Evolutionary conservation across 1,140 invertebrate genomes (phyloP).

Genomic region (Hylyphantes graminicola): DNA sequence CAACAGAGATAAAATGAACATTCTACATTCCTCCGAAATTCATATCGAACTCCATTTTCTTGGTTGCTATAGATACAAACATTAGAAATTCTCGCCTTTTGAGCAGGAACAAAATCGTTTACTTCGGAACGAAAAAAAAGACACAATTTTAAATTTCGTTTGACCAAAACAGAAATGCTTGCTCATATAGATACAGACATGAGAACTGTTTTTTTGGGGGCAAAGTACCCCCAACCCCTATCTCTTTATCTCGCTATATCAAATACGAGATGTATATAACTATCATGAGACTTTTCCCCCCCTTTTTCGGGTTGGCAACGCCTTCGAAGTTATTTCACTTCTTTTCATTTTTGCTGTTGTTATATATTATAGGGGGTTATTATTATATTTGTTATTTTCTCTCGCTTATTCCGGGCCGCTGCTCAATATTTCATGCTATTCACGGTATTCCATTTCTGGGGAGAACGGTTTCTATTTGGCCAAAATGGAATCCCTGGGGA

Average conservation of each 20-base stretch:
- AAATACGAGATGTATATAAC: constrained; percentile 55
- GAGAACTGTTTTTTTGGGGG: not conserved
- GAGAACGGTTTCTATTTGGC: constrained; percentile 54
- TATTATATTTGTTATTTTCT: constrained; percentile 53
- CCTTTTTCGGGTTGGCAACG: constrained; percentile 13
- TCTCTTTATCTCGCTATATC: constrained; percentile 46
- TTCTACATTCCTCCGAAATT: constrained; percentile 41
- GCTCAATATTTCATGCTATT: constrained; percentile 59
- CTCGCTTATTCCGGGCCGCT: constrained; percentile 45
- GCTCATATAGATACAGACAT: not conserved
- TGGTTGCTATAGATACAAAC: constrained; percentile 4
- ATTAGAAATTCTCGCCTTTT: constrained; percentile 46
- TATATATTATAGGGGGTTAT: constrained; percentile 54
- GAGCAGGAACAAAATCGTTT: constrained; percentile 28
- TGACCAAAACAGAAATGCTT: constrained; percentile 47
- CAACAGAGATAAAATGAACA: constrained; percentile 4
- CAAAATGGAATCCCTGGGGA: constrained; percentile 34
- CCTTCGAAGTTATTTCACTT: constrained; percentile 43
- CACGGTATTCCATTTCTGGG: constrained; percentile 55
- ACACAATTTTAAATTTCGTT: constrained; percentile 57
- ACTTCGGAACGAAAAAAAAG: not conserved
- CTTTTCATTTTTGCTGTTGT: not conserved
- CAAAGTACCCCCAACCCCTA: constrained; percentile 9
- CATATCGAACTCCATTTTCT: constrained; percentile 5
- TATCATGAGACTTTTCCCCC: constrained; percentile 36